Evolutionary conservation across 2,888 invertebrate species (phyloP), one percentile per base, ranked within the genome.

Genomic region (Boloria selene): DNA sequence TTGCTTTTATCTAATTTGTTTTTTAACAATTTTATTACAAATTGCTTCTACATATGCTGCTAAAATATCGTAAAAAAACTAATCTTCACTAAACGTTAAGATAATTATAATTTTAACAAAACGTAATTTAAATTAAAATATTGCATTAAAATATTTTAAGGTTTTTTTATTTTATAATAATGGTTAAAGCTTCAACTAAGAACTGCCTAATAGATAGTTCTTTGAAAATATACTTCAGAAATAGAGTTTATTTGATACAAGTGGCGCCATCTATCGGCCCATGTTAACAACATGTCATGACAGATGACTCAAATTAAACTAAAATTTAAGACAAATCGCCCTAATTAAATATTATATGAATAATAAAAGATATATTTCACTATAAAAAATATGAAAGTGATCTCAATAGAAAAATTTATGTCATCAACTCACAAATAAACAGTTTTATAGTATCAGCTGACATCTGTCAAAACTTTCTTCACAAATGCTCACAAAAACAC

Each of bases 401-500:
- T 18, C n/a, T 64, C 16, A 47, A 54, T 59, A 18, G 7, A 18
- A 31, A 26, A 14, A 52, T 18, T 17, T 22, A 51, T 53, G 47
- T 61, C 49, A 52, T 31, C 17, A 64, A 71, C 67, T 67, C 50
- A 67, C 70, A 42, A 59, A 18, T 49, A 17, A 16, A 42, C 4
- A 38, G 31, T 38, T 2, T 38, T 38, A 38, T 10, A 61, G 52
- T 59, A 85, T 81, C 85, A 87, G 84, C 84, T 90, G 90, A 84
- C 90, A 90, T 73, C 89, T 90, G 90, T 89, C 90, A 89, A 87
- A 88, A 86, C 84, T 86, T 85, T 86, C 76, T 72, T 81, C 90
- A 88, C 90, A 90, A 88, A 90, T 89, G 88, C 83, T 85, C 88
- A 87, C 86, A 85, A 86, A 87, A 87, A 81, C 86, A 83, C 85